Evolutionary conservation across 2,113 vertebrate species (phyloP).

Genomic region (Tapirus terrestris): DNA sequence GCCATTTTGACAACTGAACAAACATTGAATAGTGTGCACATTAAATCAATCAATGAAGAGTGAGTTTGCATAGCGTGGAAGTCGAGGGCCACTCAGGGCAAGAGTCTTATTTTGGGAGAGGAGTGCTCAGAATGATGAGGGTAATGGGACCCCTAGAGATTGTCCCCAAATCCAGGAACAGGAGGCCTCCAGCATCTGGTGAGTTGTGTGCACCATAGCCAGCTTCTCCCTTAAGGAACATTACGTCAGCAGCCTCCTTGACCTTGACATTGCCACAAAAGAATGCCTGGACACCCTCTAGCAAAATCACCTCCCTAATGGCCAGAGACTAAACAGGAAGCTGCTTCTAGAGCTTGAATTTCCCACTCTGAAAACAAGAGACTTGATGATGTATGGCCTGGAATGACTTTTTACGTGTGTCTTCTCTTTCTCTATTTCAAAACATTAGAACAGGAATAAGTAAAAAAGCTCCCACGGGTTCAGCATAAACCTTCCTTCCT

Average conservation of each 20-base stretch:
- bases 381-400: background rate
- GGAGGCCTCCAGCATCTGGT: background rate
- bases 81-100: too few relatives aligned
- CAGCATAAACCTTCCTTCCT: background rate
- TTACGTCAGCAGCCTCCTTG: background rate
- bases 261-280: background rate
- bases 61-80: background rate
- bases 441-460: background rate
- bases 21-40: background rate
- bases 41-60: background rate
- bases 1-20: background rate
- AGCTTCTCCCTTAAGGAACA: background rate
- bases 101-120: background rate
- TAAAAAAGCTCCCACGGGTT: background rate
- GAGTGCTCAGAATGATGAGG: background rate
- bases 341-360: slow-evolving; percentile 17
- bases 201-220: background rate
- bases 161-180: background rate
- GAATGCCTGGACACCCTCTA: background rate
- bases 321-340: background rate
- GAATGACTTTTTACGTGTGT: background rate
- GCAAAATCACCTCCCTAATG: background rate
- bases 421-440: background rate
- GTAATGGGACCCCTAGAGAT: background rate
- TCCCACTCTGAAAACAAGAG: background rate